Evolutionary conservation across 2,797 vertebrate species (phyloP).

Genomic region (Lagodon rhomboides): DNA sequence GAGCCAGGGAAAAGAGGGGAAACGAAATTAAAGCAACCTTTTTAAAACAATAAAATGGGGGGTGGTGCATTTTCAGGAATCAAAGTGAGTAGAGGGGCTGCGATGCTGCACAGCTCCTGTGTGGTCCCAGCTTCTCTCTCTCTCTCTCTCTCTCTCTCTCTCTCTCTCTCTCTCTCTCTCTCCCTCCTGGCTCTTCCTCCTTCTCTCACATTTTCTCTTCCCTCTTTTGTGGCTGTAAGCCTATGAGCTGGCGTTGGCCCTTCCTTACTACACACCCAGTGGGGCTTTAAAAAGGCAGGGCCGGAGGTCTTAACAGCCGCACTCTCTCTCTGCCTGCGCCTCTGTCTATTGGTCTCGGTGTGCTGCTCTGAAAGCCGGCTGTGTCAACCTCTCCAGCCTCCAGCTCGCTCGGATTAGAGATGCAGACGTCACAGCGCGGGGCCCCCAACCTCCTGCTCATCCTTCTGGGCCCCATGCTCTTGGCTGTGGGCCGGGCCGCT

Average conservation of each 20-base stretch:
- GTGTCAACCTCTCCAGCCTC: conserved; percentile 63
- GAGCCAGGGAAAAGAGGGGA: conserved; percentile 18
- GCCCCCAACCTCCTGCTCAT: conserved; percentile 65
- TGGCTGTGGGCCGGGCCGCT: conserved; percentile 54
- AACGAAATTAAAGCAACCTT: conserved; percentile 52
- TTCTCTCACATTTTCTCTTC: conserved; percentile 68
- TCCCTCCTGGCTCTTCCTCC: conserved; percentile 56
- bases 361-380: conserved; percentile 49
- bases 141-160: conserved; percentile 34
- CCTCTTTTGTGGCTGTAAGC: conserved; percentile 78
- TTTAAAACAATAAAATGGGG: conserved; percentile 69
- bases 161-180: conserved; percentile 34
- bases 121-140: conserved; percentile 72
- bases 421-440: conserved; percentile 67
- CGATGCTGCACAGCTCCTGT: conserved; percentile 70
- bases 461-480: conserved; percentile 75
- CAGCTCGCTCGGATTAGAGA: conserved; percentile 71
- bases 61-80: conserved; percentile 47
- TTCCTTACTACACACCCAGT: conserved; percentile 83
- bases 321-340: conserved; percentile 56
- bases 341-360: conserved; percentile 51
- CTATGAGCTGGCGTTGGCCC: conserved; percentile 84
- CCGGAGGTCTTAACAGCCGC: conserved; percentile 80
- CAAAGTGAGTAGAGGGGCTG: conserved; percentile 59
- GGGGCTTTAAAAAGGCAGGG: conserved; percentile 86